Conservation (phyloP, 1,140 invertebrate genomes). For the Drosophila carrolli region DNA sequence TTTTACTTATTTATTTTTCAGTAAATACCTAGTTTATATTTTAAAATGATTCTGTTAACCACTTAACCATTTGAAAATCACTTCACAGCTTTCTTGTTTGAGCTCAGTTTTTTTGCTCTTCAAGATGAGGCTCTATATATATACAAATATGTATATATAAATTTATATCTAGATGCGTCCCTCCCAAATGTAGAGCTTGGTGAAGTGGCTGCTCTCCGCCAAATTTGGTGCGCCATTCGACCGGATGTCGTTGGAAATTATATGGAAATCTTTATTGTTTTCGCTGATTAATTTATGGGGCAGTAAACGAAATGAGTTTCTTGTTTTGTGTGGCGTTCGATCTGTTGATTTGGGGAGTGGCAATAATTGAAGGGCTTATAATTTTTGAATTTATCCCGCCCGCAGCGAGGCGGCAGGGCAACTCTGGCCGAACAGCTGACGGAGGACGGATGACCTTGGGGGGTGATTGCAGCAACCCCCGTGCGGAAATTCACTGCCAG, state of each 20-base stretch:
- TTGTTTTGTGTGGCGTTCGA: not conserved
- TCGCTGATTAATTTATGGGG: constrained; percentile 62
- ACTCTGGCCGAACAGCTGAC: constrained; percentile 46
- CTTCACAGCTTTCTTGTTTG: not conserved
- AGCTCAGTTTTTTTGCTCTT: not conserved
- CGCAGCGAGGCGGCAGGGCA: constrained; percentile 6
- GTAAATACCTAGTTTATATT: no score
- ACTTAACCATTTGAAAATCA: not conserved
- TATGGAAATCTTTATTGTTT: constrained; percentile 66
- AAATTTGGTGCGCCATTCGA: constrained; percentile 57
- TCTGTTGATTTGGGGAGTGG: constrained; percentile 15
- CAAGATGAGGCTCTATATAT: constrained; percentile 5
- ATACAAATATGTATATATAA: constrained; percentile 13
- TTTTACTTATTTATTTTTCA: no score
- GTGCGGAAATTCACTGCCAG: constrained; percentile 38
- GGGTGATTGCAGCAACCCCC: constrained; percentile 57
- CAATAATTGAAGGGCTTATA: no score
- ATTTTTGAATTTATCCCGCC: constrained; percentile 20
- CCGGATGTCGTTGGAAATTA: constrained; percentile 67
- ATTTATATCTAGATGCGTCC: constrained; percentile 17
- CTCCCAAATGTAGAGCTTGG: constrained; percentile 39
- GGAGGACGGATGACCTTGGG: constrained; percentile 48
- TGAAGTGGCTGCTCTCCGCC: constrained; percentile 47
- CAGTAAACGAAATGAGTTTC: constrained; percentile 55
- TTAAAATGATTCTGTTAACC: no score